Base-by-base conservation (phyloP, 2,888 invertebrate species). In the Rhynchonema sp. region DNA sequence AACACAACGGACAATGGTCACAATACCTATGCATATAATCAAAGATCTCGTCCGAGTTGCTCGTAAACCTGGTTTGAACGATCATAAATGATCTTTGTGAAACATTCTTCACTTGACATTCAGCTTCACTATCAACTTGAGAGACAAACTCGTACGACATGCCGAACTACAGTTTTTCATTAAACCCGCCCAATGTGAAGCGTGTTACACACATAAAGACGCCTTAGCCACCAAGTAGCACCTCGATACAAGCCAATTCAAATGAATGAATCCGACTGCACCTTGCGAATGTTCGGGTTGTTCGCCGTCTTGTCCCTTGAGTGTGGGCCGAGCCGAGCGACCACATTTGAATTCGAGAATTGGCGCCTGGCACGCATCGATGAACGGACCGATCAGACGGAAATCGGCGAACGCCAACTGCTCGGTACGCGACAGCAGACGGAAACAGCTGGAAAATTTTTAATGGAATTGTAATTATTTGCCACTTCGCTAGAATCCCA, bases 351-450 rank as follows among this genome's bases (percentile, higher is more conserved):
- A 79, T 57, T 77, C 79, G 26, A 80, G 77, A 60, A 92, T 84
- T 69, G 89, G 87, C 49, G 76, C 73, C 58, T 81, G 77, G 71
- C 96, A 98, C 61, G 82, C 81, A 38, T 82, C 80, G 46, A 87
- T 80, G 75, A 94, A 92, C 59, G 83, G 82, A 0, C 82, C 82
- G 59, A 90, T 82, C 65, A 87, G 81, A 65, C 84, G 82, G 77
- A 86, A 91, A 73, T 98, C 92, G 69, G 86, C 84, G 73, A 94
- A 91, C 0, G 87, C 83, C 1, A 87, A 80, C 68, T 81, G 79
- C 69, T 82, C 83, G 56, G 84, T 73, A 26, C 68, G 63, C 46
- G 29, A 46, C n/a, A 62, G 30, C 29, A 63, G 62, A 1, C 26
- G 20, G 30, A 28, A 46, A 27, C 60, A 59, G 30, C 55, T 29